Evolutionary conservation across 2,888 invertebrate genomes (phyloP).

Genomic region (Eremobia ochroleuca): DNA sequence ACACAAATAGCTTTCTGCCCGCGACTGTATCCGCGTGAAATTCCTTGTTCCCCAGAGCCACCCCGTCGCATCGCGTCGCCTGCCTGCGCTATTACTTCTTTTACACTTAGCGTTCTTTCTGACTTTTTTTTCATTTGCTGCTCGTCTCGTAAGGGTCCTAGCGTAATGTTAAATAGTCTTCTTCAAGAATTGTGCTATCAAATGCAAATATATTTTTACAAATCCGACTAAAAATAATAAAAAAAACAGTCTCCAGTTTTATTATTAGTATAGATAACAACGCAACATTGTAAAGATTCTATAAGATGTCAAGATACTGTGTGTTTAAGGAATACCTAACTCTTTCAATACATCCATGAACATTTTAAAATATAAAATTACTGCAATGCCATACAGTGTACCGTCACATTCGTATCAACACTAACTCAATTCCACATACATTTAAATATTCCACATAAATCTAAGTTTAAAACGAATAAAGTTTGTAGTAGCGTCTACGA

Average conservation of each 20-base stretch:
- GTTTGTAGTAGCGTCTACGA: conserved; percentile 66
- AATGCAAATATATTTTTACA: too few relatives aligned
- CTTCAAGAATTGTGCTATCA: too few relatives aligned
- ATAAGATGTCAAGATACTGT: background rate
- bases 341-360: background rate
- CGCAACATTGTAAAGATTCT: background rate
- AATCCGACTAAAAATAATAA: too few relatives aligned
- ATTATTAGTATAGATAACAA: background rate
- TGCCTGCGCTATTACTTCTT: too few relatives aligned
- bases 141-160: too few relatives aligned
- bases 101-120: too few relatives aligned
- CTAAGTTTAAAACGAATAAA: conserved; percentile 73
- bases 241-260: too few relatives aligned
- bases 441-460: conserved; percentile 57
- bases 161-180: background rate
- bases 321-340: background rate
- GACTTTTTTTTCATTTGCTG: too few relatives aligned
- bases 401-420: background rate
- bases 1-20: too few relatives aligned
- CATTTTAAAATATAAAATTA: background rate
- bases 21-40: background rate
- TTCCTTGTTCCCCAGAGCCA: too few relatives aligned
- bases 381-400: background rate
- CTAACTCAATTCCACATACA: conserved; percentile 26
- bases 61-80: too few relatives aligned